Evolutionary conservation across 2,113 vertebrate genomes (phyloP).

Genomic region (Oenanthe melanoleuca): DNA sequence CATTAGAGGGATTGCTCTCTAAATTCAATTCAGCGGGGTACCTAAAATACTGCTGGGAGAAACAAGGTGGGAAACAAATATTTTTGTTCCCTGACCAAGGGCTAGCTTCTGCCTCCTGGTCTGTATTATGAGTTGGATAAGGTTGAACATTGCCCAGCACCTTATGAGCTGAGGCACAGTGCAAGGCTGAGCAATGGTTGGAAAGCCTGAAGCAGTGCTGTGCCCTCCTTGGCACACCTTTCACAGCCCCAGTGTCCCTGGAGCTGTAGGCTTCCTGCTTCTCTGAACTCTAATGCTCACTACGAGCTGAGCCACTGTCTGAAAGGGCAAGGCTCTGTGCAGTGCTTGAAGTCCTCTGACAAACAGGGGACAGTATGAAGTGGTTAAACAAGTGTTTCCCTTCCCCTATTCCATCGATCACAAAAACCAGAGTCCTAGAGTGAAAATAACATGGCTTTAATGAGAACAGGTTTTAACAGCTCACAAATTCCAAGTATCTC

Average conservation of each 20-base stretch:
- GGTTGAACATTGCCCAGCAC: background rate
- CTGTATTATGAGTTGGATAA: background rate
- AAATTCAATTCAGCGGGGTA: background rate
- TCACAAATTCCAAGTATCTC: background rate
- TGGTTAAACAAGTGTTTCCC: background rate
- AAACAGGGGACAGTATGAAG: background rate
- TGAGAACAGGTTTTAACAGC: background rate
- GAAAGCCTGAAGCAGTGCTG: background rate
- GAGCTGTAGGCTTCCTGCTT: background rate
- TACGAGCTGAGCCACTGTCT: background rate
- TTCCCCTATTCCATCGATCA: background rate
- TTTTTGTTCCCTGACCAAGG: background rate
- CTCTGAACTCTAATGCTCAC: background rate
- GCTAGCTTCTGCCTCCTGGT: background rate
- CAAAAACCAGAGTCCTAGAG: background rate
- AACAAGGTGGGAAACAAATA: background rate
- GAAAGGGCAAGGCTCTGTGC: background rate
- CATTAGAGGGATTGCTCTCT: background rate
- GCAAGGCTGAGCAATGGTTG: background rate
- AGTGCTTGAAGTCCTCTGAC: background rate
- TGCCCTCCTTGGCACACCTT: background rate
- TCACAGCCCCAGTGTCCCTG: background rate
- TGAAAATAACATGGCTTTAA: slow-evolving; percentile 55
- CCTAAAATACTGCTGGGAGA: background rate
- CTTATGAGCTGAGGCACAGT: background rate